Evolutionary conservation across 2,888 invertebrate species (phyloP).

Genomic region (Temnothorax unifasciatus): DNA sequence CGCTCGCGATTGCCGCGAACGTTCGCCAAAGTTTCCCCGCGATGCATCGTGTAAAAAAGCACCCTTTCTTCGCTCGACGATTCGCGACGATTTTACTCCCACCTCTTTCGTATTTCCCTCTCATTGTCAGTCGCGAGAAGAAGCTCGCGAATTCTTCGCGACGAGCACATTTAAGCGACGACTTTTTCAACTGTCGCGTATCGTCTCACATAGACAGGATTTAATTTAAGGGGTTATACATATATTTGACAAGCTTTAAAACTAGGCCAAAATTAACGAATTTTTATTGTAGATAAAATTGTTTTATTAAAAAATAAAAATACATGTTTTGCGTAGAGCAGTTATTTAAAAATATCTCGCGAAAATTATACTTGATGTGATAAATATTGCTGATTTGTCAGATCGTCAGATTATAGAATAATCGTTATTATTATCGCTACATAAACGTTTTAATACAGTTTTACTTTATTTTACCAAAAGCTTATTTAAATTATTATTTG

Average conservation of each 20-base stretch:
- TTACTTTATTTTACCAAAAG: neutral
- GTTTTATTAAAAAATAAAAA: too few relatives aligned
- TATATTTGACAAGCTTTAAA: too few relatives aligned
- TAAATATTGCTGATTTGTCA: neutral
- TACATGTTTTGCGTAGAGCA: too few relatives aligned
- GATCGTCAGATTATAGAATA: neutral
- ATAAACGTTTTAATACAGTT: too few relatives aligned
- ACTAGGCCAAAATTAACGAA: too few relatives aligned
- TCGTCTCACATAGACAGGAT: conserved; percentile 9
- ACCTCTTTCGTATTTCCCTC: neutral
- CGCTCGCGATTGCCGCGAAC: conserved; percentile 22
- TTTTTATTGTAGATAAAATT: too few relatives aligned
- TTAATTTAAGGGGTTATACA: conserved; percentile 11
- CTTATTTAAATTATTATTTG: neutral
- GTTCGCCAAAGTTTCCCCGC: conserved; percentile 52
- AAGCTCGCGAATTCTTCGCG: conserved; percentile 14
- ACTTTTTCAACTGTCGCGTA: conserved; percentile 50
- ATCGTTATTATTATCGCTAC: neutral
- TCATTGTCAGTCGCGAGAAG: neutral
- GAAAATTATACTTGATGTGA: neutral
- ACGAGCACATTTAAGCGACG: conserved; percentile 21
- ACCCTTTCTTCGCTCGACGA: neutral
- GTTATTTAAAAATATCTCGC: too few relatives aligned
- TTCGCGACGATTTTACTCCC: neutral
- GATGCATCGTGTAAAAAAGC: conserved; percentile 15